These are phyloP conservation scores for Eristalis pertinax DNA, from an alignment of 2,888 invertebrate genomes.

Conservation along the genomic window DNA sequence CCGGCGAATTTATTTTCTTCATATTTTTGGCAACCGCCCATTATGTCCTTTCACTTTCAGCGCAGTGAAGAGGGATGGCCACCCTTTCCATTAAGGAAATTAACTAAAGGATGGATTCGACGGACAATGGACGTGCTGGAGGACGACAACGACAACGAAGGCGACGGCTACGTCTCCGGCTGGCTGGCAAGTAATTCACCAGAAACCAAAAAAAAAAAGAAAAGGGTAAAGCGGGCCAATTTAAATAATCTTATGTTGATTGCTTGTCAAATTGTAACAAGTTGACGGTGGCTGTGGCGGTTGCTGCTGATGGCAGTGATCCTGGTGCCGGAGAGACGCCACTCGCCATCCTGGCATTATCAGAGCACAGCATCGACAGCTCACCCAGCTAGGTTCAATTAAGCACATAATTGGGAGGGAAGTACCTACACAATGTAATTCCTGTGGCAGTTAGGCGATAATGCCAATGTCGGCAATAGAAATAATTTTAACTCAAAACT, in stretches of 20 bases:
- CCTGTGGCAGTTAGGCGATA: slow-evolving; percentile 45
- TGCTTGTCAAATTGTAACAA: slow-evolving; percentile 67
- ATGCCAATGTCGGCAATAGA: slow-evolving; percentile 51
- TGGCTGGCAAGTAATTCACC: slow-evolving; percentile 12
- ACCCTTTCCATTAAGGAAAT: slow-evolving; percentile 61
- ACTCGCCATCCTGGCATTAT: not conserved
- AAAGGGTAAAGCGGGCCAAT: slow-evolving; percentile 51
- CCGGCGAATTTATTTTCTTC: slow-evolving; percentile 50
- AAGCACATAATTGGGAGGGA: slow-evolving; percentile 33
- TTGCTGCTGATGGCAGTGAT: not conserved
- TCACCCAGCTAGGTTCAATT: slow-evolving; percentile 21
- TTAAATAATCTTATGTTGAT: slow-evolving; percentile 69
- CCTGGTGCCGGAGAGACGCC: not conserved
- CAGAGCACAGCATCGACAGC: not conserved
- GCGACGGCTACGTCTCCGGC: not conserved
- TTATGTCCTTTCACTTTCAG: slow-evolving; percentile 24
- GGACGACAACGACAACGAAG: not conserved
- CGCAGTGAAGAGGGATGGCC: not conserved
- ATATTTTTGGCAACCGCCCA: slow-evolving; percentile 45
- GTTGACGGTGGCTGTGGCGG: slow-evolving; percentile 22
- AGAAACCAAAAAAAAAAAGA: slow-evolving; percentile 32
- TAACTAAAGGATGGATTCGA: slow-evolving; percentile 50
- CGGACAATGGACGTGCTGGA: slow-evolving; percentile 19
- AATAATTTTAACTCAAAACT: slow-evolving; percentile 52
- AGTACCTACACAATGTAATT: slow-evolving; percentile 36